phyloP scores from a whole-genome alignment of 2,797 vertebrate genomes.

The Lepus oiostolus region DNA sequence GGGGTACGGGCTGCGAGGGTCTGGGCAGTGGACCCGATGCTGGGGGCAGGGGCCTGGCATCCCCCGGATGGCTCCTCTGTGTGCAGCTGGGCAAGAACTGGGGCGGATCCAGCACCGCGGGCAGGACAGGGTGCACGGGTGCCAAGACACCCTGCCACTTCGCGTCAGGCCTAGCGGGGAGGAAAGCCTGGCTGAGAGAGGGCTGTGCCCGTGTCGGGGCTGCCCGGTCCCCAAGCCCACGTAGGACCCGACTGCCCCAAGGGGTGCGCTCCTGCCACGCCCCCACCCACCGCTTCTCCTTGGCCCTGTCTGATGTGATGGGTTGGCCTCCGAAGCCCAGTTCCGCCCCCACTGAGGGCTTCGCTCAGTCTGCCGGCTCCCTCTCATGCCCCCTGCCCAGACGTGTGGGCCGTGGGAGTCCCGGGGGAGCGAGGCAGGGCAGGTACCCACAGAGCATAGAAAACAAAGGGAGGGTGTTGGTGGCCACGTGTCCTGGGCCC shows the following conservation, averaged over 20 bases:
- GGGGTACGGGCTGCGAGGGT: rapidly evolving
- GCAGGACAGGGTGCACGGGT: too few species aligned
- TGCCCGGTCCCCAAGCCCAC: too few species aligned
- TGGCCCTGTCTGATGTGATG: not conserved
- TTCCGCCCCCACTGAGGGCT: too few species aligned
- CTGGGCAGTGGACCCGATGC: not conserved
- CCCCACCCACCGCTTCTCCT: not conserved
- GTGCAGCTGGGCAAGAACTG: not conserved
- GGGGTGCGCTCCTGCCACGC: too few species aligned
- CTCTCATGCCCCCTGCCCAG: not conserved
- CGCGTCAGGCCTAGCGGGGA: too few species aligned
- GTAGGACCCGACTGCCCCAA: too few species aligned
- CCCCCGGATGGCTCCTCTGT: not conserved
- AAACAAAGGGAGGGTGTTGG: too few species aligned
- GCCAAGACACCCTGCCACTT: too few species aligned
- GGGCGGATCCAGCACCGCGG: rapidly evolving
- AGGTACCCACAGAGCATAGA: too few species aligned
- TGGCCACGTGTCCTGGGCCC: rapidly evolving
- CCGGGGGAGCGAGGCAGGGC: too few species aligned
- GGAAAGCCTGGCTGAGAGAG: not conserved
- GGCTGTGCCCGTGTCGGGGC: not conserved
- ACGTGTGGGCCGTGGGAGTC: too few species aligned
- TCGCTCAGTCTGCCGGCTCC: not conserved
- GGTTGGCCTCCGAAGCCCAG: not conserved
- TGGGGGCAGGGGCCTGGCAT: too few species aligned